phyloP scores from a whole-genome alignment of 2,888 invertebrate genomes.

The Oscheius sp. region DNA sequence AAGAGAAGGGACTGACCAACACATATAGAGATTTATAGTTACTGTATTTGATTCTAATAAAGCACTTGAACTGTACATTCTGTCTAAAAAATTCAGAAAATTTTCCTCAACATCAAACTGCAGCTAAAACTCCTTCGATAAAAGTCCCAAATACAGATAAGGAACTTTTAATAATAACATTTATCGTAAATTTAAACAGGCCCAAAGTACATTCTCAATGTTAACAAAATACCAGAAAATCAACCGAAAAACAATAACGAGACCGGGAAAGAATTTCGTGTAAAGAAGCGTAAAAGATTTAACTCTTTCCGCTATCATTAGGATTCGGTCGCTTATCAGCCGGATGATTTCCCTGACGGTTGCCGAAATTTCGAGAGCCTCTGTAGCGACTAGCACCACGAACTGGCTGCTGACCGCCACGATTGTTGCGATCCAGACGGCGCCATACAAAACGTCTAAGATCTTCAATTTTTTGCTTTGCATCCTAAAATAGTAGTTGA shows the following conservation, averaged over 20 bases:
- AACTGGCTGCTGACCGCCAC: background rate
- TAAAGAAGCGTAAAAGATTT: background rate
- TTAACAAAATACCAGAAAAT: background rate
- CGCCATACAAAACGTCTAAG: constrained; percentile 31
- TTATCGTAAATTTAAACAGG: background rate
- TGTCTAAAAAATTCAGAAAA: too few species aligned
- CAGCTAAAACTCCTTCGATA: too few species aligned
- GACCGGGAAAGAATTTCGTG: background rate
- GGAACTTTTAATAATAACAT: background rate
- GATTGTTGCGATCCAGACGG: constrained; percentile 11
- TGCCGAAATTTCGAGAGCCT: background rate
- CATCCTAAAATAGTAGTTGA: constrained; percentile 28
- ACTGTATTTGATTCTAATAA: too few species aligned
- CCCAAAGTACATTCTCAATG: background rate
- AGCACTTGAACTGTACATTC: too few species aligned
- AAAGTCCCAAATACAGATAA: too few species aligned
- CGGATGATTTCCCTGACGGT: background rate
- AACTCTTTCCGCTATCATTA: background rate
- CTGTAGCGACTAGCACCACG: background rate
- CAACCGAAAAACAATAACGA: background rate
- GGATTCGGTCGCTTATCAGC: background rate
- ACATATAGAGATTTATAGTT: too few species aligned
- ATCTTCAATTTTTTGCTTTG: background rate
- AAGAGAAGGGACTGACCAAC: too few species aligned
- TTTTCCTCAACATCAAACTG: too few species aligned